Conservation (phyloP, 2,797 vertebrate genomes). For the Chelonia mydas region DNA sequence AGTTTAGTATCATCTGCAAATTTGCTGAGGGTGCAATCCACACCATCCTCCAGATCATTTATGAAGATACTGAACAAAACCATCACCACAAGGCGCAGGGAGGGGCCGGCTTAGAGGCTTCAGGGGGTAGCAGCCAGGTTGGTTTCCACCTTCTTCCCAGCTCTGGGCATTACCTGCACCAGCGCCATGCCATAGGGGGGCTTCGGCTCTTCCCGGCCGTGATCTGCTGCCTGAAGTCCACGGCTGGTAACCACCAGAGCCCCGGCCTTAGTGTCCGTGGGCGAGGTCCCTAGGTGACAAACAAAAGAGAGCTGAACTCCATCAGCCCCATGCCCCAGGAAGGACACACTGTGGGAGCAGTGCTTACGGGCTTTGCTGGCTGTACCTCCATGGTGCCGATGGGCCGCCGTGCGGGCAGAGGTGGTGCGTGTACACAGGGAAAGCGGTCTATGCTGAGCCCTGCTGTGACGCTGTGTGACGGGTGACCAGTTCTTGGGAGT, state of each 20-base stretch:
- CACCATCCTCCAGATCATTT: too few species aligned
- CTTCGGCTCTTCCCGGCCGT: fast-evolving
- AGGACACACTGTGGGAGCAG: background rate
- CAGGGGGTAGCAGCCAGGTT: too few species aligned
- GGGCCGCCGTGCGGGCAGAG: background rate
- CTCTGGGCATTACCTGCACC: conserved; percentile 74
- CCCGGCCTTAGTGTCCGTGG: background rate
- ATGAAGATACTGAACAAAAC: too few species aligned
- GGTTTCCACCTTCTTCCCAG: fast-evolving
- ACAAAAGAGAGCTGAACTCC: background rate
- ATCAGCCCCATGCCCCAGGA: fast-evolving
- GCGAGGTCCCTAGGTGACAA: conserved; percentile 38
- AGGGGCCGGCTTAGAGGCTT: background rate
- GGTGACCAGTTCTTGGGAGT: background rate
- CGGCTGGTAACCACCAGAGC: background rate
- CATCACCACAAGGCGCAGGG: background rate
- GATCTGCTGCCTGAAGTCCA: fast-evolving
- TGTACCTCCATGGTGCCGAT: too few species aligned
- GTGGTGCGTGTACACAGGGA: background rate
- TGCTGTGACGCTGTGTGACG: background rate
- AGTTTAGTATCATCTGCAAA: too few species aligned
- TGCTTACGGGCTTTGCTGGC: background rate
- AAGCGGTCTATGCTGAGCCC: background rate
- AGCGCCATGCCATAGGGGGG: conserved; percentile 37
- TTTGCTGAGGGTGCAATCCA: too few species aligned